phyloP scores from a whole-genome alignment of 2,797 vertebrate species.

The Spondyliosoma cantharus region DNA sequence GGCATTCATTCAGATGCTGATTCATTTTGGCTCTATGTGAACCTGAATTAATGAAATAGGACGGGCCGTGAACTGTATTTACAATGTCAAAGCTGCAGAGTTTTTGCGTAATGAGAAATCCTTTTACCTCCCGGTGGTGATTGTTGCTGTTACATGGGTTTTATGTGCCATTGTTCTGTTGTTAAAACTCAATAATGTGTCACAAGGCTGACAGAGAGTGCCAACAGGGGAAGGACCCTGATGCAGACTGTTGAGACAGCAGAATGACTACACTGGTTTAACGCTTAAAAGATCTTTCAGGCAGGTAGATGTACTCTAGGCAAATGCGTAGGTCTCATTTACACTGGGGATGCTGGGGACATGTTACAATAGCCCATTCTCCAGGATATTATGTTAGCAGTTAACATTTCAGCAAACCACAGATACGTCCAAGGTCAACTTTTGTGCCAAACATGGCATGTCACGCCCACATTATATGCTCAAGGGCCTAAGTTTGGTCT shows the following conservation, averaged over 20 bases:
- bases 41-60: conserved; percentile 26
- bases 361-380: too few species aligned
- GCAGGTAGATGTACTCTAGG: not conserved
- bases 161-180: not conserved
- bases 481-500: too few species aligned
- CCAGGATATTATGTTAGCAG: too few species aligned
- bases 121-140: not conserved
- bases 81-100: conserved; percentile 27
- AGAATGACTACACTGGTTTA: not conserved
- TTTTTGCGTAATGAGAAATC: conserved; percentile 27
- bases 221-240: not conserved
- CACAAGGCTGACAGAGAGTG: not conserved
- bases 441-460: too few species aligned
- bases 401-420: too few species aligned
- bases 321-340: too few species aligned
- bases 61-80: conserved; percentile 28
- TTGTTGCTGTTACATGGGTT: not conserved
- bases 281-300: not conserved
- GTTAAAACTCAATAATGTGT: not conserved
- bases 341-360: too few species aligned
- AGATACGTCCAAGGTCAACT: too few species aligned
- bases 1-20: conserved; percentile 40
- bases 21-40: conserved; percentile 53
- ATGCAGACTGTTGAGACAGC: not conserved
- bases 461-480: too few species aligned